A percentile compares a stretch with the other conserved stretches of the same genome.
Evolutionary conservation across 2,888 invertebrate genomes (phyloP).

Genomic region (Orthonevra nobilis): DNA sequence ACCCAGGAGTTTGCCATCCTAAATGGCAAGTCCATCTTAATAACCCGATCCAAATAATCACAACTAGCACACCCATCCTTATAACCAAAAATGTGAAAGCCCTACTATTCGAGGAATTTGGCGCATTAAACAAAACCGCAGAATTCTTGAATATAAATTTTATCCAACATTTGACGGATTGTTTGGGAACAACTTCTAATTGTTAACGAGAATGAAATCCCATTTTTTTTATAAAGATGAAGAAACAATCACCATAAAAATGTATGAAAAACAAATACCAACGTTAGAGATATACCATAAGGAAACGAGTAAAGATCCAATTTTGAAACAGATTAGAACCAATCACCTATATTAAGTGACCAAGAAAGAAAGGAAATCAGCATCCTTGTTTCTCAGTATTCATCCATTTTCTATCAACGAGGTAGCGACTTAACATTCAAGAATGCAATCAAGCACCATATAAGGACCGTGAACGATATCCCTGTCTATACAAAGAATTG

Average conservation of each 20-base stretch:
- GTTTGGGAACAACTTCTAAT: too few relatives aligned
- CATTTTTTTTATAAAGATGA: slow-evolving; percentile 31
- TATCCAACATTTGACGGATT: background rate
- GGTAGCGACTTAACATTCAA: slow-evolving; percentile 35
- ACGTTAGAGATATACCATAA: slow-evolving; percentile 9
- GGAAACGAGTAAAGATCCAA: slow-evolving; percentile 9
- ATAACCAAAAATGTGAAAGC: slow-evolving; percentile 31
- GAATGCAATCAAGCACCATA: slow-evolving; percentile 48
- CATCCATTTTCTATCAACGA: slow-evolving; percentile 11
- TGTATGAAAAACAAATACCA: slow-evolving; percentile 15
- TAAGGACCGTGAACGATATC: slow-evolving; percentile 36
- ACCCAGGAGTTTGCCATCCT: slow-evolving; percentile 33
- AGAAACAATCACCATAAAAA: slow-evolving; percentile 7
- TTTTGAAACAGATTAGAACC: background rate
- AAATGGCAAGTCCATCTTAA: slow-evolving; percentile 25
- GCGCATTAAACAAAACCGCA: slow-evolving; percentile 21
- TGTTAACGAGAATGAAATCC: slow-evolving; percentile 13
- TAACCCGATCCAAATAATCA: slow-evolving; percentile 12
- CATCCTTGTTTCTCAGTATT: slow-evolving; percentile 1
- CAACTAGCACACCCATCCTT: slow-evolving; percentile 3
- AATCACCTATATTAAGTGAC: background rate
- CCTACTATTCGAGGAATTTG: slow-evolving; percentile 48
- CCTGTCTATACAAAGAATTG: slow-evolving; percentile 29
- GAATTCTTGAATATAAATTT: slow-evolving; percentile 51
- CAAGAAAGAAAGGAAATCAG: background rate